A percentile compares a stretch with the other conserved stretches of the same genome.
Evolutionary conservation across 2,888 invertebrate genomes (phyloP).

Genomic region (Amblyjoppa proteus): DNA sequence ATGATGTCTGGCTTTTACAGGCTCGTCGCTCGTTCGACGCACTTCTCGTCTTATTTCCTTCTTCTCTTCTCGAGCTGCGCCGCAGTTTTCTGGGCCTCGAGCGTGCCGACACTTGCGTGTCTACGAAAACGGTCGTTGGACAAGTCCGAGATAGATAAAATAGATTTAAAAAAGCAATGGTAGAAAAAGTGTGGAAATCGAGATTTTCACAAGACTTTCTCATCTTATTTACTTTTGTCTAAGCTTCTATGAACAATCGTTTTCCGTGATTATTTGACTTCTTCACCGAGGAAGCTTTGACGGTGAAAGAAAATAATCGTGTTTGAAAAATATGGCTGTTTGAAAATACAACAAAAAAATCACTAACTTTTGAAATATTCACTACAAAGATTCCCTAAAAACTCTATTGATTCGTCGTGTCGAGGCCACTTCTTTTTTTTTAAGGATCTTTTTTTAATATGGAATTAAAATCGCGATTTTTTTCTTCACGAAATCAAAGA

Average conservation of each 20-base stretch:
- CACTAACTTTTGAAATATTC: too few species aligned
- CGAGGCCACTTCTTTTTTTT: too few species aligned
- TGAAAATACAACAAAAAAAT: too few species aligned
- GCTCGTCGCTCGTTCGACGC: slow-evolving; percentile 17
- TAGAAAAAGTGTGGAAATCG: not conserved
- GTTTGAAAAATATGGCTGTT: too few species aligned
- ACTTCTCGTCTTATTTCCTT: slow-evolving; percentile 12
- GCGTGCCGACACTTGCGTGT: not conserved
- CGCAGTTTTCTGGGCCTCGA: not conserved
- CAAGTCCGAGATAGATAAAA: not conserved
- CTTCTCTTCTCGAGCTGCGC: slow-evolving; percentile 10
- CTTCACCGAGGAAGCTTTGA: not conserved
- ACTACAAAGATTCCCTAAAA: too few species aligned
- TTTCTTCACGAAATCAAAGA: too few species aligned
- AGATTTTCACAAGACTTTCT: not conserved
- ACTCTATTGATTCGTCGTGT: too few species aligned
- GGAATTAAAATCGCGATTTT: too few species aligned
- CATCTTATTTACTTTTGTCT: not conserved
- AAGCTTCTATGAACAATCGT: not conserved
- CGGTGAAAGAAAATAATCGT: too few species aligned
- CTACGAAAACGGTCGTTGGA: not conserved
- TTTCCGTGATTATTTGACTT: not conserved
- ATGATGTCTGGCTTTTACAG: slow-evolving; percentile 57
- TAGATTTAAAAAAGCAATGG: not conserved
- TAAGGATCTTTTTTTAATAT: too few species aligned